Base-by-base conservation (phyloP, 2,797 vertebrate species). In the Phoeniculus purpureus region DNA sequence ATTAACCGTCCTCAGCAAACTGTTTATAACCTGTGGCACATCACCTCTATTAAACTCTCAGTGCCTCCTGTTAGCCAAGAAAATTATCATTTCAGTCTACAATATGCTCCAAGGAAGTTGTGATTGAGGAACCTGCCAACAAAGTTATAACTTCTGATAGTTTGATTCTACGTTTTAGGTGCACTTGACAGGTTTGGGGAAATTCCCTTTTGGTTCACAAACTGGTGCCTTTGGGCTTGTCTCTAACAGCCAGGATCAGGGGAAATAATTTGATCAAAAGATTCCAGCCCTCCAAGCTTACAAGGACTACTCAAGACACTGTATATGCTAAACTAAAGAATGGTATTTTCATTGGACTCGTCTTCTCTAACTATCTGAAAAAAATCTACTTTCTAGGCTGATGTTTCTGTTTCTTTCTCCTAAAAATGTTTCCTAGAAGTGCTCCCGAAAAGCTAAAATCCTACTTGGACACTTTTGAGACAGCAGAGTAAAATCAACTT, bases 171-270 rank as follows among this genome's bases (percentile, higher is more conserved):
- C 56, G 81, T 87, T 93, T 73, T 76, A 74, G 87, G 52, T 61
- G 23, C 51, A 61, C 10, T 47, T 14, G 31, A 67, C 29, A 26
- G 91, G 60, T 43, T 43, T 71, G 15, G 52, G 34, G 52, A 89
- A 92, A 89, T 60, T 90, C 50, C 26, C 62, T 85, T 83, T 62
- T 54, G 56, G 77, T 91, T 81, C 56, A 91, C 56, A 72, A 83
- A 37, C 71, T 62, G 27, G 59, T 72, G 82, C 74, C 15, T 68
- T 89, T 73, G 64, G 55, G 82, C 59, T 86, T 47, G 16, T 67
- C 21, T 89, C 58, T 7, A 31, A 61, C 26, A 92, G 60, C 31
- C 55, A 74, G 19, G 34, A 81, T 70, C n/a, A 32, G 65, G 34
- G 45, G 50, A 47, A 91, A 89, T 68, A 7, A 73, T 51, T 22